Base-by-base conservation (phyloP, 2,888 invertebrate genomes). In the Acronicta aceris region DNA sequence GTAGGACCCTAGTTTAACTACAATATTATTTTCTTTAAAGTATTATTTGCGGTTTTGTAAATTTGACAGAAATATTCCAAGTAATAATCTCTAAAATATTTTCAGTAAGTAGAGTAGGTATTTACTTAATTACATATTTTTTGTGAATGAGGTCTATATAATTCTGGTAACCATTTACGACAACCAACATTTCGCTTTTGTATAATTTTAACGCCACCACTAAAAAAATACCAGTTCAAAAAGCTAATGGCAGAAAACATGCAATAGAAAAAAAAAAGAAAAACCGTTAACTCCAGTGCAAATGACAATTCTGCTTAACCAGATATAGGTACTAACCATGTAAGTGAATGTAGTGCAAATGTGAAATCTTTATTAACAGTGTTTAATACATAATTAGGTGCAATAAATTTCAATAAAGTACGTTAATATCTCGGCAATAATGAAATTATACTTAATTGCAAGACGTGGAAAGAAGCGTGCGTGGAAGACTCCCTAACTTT, bases 401-500 rank as follows among this genome's bases (percentile, higher is more conserved):
- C 33, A 65, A 72, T 66, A 60, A 72, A 74, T 66, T 64, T 60
- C 51, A 51, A 55, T 66, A 46, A 73, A 68, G 47, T 27, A 59
- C 59, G 54, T 38, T 61, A 55, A 64, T 62, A 54, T 65, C 62
- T 51, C n/a, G 54, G 52, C 15, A 36, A 52, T 55, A 54, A 51
- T 62, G 60, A 70, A 76, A 79, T 67, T 60, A 62, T 63, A 65
- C 56, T 67, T 70, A 78, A 76, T 70, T 55, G 53, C 59, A 66
- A 57, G 65, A 63, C 60, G 62, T 52, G 49, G 45, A 67, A 59
- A 67, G 46, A 57, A 43, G 40, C 56, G 64, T 70, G 65, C 73
- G 62, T 65, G 71, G 55, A 67, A 69, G 63, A 40, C 59, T 47
- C 27, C 53, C n/a, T 12, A 52, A 70, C 51, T 57, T 59, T 40